Base-by-base conservation (phyloP, 2,797 vertebrate species). In the Sus cebifrons region DNA sequence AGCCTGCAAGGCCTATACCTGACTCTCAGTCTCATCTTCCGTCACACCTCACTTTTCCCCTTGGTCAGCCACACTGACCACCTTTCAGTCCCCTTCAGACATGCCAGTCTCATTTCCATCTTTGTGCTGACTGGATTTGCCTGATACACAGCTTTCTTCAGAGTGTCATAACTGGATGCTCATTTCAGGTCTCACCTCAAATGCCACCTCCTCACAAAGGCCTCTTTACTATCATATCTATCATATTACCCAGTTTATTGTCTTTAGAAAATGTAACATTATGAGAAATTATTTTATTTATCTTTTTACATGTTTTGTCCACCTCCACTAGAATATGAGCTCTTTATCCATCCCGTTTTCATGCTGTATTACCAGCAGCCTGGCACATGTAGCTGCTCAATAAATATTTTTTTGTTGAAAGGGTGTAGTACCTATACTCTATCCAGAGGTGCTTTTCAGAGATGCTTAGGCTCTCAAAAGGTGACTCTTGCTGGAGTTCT, bases 361-460 rank as follows among this genome's bases (percentile, higher is more conserved):
- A 58, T 88, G 27, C 27, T 49, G 0, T 86, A 86, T 75, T 96
- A 87, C 32, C n/a, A 86, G 23, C 23, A 25, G 18, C 21, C 20
- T 88, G 49, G 56, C 68, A 91, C 20, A 52, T 73, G 6, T 77
- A 89, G 13, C 9, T 96, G 13, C 60, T 78, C 27, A 77, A 25
- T 77, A 90, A 96, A 78, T 94, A 74, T 27, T 87, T 84, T 64
- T 93, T 90, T 64, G 77, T 32, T 79, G 27, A 88, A 92, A 87
- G 36, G 32, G 65, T 56, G 8, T 5, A 74, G 36, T 81, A 49
- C 3, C 75, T 60, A 91, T 93, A 92, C 70, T 85, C 17, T 86
- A 52, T 49, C 60, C 65, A 74, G 58, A 89, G 23, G 15, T 90
- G 36, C 32, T 94, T 94, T 77, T 89, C 32, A 36, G 40, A 89